Evolutionary conservation across 1,140 invertebrate species (phyloP).

Genomic region (Melitaea cinxia): DNA sequence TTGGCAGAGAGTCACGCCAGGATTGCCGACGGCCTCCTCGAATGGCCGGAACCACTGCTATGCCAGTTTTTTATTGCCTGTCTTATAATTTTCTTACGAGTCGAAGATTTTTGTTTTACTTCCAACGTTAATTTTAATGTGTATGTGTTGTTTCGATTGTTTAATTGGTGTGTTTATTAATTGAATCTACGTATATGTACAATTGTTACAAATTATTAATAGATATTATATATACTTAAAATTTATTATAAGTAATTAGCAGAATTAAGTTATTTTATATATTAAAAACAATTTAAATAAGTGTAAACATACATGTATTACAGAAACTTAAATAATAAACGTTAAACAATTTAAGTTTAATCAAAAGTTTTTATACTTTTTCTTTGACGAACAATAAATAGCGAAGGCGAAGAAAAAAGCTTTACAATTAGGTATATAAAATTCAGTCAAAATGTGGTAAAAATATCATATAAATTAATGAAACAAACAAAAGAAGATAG

Average conservation of each 20-base stretch:
- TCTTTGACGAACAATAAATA: too few species aligned
- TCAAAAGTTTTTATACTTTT: too few species aligned
- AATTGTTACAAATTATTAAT: neutral
- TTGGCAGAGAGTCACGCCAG: conserved; percentile 34
- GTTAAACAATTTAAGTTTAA: too few species aligned
- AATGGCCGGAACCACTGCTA: conserved; percentile 33
- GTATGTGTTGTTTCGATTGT: neutral
- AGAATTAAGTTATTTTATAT: too few species aligned
- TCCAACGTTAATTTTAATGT: conserved; percentile 21
- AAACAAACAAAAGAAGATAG: neutral
- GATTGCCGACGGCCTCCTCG: conserved; percentile 35
- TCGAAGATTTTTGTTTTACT: conserved; percentile 21
- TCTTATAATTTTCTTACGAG: conserved; percentile 36
- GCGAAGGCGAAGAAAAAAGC: too few species aligned
- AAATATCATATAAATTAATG: neutral
- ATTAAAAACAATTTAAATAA: too few species aligned
- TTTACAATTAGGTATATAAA: too few species aligned
- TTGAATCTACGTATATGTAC: neutral
- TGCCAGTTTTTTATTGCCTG: conserved; percentile 32
- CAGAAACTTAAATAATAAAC: too few species aligned
- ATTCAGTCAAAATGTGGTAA: too few species aligned
- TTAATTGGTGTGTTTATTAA: neutral
- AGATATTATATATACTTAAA: too few species aligned
- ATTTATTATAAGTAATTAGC: too few species aligned
- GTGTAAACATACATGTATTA: too few species aligned